Percentiles rank a stretch among this genome's conserved stretches.
These are phyloP conservation scores for Sus cebifrons DNA, from an alignment of 2,797 vertebrate species.

Conservation along the genomic window DNA sequence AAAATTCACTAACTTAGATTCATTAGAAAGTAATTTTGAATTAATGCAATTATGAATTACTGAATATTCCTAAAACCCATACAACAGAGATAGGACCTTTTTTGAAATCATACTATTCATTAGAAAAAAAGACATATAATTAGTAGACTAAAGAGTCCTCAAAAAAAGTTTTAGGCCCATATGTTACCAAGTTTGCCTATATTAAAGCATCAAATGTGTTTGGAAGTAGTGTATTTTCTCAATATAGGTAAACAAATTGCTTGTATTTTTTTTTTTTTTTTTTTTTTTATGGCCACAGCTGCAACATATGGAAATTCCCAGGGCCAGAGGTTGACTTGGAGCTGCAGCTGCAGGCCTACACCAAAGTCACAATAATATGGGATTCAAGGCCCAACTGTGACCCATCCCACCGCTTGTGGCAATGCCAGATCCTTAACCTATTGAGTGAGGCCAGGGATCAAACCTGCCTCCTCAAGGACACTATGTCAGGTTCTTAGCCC, in stretches of 20 bases:
- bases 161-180: neutral
- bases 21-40: conserved; percentile 28
- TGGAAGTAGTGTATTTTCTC: neutral
- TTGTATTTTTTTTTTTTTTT: neutral
- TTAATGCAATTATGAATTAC: neutral
- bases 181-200: neutral
- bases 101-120: neutral
- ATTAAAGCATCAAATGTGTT: neutral
- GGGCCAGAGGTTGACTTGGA: no score
- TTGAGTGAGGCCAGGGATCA: no score
- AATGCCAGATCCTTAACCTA: no score
- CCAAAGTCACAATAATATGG: no score
- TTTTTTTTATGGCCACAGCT: no score
- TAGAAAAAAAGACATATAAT: neutral
- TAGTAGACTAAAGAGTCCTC: neutral
- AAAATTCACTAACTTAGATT: conserved; percentile 2
- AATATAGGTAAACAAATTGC: neutral
- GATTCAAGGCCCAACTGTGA: no score
- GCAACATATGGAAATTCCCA: no score
- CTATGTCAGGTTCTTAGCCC: no score
- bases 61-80: neutral
- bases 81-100: neutral
- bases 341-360: no score
- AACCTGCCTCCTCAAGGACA: no score
- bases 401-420: no score